Evolutionary conservation across 2,888 invertebrate species (phyloP), one percentile per base, ranked within the genome.

Genomic region (Blera fallax): DNA sequence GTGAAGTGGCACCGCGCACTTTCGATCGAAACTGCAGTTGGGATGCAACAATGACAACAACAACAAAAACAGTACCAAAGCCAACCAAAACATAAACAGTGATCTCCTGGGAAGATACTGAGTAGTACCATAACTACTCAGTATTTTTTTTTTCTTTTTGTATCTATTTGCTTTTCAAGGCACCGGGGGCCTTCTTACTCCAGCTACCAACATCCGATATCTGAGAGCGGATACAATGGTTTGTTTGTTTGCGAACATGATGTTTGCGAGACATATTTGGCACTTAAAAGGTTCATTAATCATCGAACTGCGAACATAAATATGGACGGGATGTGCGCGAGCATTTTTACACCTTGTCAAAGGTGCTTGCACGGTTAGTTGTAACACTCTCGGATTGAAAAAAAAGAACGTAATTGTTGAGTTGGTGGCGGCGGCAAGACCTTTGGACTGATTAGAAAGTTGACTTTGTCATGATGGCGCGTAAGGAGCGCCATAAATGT

Each of bases 231-330:
- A 80, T 85, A 81, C 85, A 85, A 85, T 81, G 76, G 81, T 81
- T 77, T 85, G 81, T 81, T 77, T 74, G 85, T 81, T 81, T 62
- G 60, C 60, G 65, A 85, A 85, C 85, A 85, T 85, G 81, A 81
- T 85, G 85, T 85, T 85, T 85, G 81, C 58, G 76, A 67, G 85
- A 85, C 85, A 81, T 85, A 85, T 85, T 85, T 85, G 81, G 85
- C 85, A 85, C 85, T 85, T 81, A 70, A 85, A 81, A 85, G 81
- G 85, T 81, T 85, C 85, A 85, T 85, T 85, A 85, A 85, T 85
- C 85, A 85, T 85, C 85, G 77, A 76, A 67, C 72, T 76, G 60
- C 81, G 72, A 81, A 77, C 84, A 79, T 84, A 84, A 79, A 72
- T 84, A 80, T 74, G 80, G 80, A 84, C 73, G 80, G 84, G 84